These are phyloP conservation scores for Drosophila prostipennis DNA, from an alignment of 2,888 invertebrate genomes.

Conservation along the genomic window DNA sequence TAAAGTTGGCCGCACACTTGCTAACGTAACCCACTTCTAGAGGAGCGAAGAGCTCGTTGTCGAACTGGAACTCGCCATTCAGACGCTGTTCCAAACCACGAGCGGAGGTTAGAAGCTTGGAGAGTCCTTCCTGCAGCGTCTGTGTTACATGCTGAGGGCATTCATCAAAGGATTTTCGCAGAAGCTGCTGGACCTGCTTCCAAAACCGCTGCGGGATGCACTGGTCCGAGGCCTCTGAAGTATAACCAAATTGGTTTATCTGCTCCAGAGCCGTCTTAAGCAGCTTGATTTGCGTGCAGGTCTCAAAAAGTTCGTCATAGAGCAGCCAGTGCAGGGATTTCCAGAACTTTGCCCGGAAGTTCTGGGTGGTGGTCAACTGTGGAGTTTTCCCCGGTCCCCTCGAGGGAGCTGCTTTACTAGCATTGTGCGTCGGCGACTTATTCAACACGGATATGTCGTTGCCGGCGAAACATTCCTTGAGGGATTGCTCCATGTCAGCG, in stretches of 20 bases:
- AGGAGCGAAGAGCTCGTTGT: constrained; percentile 80
- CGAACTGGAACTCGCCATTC: constrained; percentile 80
- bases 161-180: constrained; percentile 83
- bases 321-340: constrained; percentile 94
- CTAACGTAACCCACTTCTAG: constrained; percentile 83
- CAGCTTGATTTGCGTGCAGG: constrained; percentile 87
- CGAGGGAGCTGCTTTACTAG: constrained; percentile 20
- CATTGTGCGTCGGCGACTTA: constrained; percentile 72
- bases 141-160: constrained; percentile 82
- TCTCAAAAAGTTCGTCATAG: constrained; percentile 89
- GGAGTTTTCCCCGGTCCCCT: constrained; percentile 85
- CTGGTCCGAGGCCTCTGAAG: constrained; percentile 65
- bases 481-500: constrained; percentile 82
- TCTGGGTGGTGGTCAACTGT: constrained; percentile 85
- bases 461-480: constrained; percentile 84
- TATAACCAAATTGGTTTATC: constrained; percentile 75
- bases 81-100: constrained; percentile 81
- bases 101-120: constrained; percentile 82
- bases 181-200: constrained; percentile 84
- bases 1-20: constrained; percentile 83
- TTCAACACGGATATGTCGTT: constrained; percentile 85
- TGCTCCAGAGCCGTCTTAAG: constrained; percentile 83
- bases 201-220: constrained; percentile 86
- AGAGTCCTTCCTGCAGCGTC: constrained; percentile 83
- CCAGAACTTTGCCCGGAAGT: constrained; percentile 90